Evolutionary conservation across 1,140 invertebrate genomes (phyloP).

Genomic region (Bombus sylvicola): DNA sequence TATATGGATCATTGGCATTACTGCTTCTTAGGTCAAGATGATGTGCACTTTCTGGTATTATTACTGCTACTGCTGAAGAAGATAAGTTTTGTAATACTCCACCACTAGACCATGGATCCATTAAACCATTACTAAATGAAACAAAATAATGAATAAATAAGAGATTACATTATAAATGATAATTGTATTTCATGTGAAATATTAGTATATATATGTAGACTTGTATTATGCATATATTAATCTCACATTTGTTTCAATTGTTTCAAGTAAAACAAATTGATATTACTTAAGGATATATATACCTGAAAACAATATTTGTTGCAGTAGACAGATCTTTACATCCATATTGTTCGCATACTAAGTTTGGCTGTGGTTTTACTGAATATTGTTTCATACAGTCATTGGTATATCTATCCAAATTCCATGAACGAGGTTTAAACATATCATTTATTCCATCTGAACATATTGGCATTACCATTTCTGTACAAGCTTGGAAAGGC

Average conservation of each 20-base stretch:
- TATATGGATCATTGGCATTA: constrained; percentile 88
- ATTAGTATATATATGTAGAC: neutral
- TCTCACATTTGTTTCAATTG: neutral
- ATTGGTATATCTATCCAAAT: constrained; percentile 86
- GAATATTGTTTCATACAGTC: constrained; percentile 88
- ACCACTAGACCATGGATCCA: constrained; percentile 97
- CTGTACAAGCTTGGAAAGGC: constrained; percentile 92
- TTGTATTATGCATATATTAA: neutral
- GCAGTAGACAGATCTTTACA: constrained; percentile 87
- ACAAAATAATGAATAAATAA: constrained; percentile 27
- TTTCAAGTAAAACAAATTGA: neutral
- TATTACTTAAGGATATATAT: constrained; percentile 23
- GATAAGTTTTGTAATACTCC: constrained; percentile 91
- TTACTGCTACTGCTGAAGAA: constrained; percentile 87
- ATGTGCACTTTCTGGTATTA: constrained; percentile 95
- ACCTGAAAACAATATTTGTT: constrained; percentile 94
- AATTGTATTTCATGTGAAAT: neutral
- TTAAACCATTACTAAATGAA: constrained; percentile 90
- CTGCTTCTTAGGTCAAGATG: constrained; percentile 93
- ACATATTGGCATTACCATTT: constrained; percentile 98
- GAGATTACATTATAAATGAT: constrained; percentile 14
- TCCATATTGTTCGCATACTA: constrained; percentile 91
- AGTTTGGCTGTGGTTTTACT: constrained; percentile 86
- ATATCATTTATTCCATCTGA: constrained; percentile 90
- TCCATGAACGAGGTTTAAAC: constrained; percentile 91